These are phyloP conservation scores for Lepidurus arcticus DNA, from an alignment of 1,140 invertebrate species.

Conservation along the genomic window DNA sequence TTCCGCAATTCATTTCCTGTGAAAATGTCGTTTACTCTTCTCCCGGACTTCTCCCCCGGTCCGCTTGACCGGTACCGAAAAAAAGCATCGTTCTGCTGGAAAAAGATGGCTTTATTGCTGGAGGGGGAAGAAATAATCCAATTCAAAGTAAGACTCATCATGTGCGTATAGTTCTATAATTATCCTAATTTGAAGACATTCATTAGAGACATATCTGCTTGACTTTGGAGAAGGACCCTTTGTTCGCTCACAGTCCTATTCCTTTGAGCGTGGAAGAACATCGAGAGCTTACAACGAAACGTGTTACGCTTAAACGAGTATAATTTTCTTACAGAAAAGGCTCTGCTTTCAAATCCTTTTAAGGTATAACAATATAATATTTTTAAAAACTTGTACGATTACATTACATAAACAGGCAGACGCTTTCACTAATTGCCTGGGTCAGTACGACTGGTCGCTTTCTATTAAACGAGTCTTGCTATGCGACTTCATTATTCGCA, in stretches of 20 bases:
- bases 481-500: constrained; percentile 53
- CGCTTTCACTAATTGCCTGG: constrained; percentile 48
- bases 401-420: constrained; percentile 35
- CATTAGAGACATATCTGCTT: constrained; percentile 73
- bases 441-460: constrained; percentile 64
- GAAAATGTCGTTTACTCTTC: neutral
- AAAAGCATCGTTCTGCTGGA: constrained; percentile 70
- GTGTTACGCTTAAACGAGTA: constrained; percentile 58
- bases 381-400: neutral
- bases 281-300: constrained; percentile 54
- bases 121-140: constrained; percentile 64
- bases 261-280: constrained; percentile 56
- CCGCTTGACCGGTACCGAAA: constrained; percentile 66
- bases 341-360: constrained; percentile 48
- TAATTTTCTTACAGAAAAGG: constrained; percentile 55
- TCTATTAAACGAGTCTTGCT: constrained; percentile 57
- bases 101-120: constrained; percentile 62
- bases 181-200: constrained; percentile 21
- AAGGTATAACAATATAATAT: constrained; percentile 37
- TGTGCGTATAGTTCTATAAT: neutral
- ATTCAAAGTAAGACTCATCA: constrained; percentile 51
- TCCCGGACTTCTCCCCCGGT: constrained; percentile 57
- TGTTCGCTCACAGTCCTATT: constrained; percentile 58
- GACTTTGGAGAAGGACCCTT: constrained; percentile 67
- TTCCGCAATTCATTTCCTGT: neutral